These are phyloP conservation scores for Lomographa bimaculata DNA, from an alignment of 2,888 invertebrate species.

Conservation along the genomic window DNA sequence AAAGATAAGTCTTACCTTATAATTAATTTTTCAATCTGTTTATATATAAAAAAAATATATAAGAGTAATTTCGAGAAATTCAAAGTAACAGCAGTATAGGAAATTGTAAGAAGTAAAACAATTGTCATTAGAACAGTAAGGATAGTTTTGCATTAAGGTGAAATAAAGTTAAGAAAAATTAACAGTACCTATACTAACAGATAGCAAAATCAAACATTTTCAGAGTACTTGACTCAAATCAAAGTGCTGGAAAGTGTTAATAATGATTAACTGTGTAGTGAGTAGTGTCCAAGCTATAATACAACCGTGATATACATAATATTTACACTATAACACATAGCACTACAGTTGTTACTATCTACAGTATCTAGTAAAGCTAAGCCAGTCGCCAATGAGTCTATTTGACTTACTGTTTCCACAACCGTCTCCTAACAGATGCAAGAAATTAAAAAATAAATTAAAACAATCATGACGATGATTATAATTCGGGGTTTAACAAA, in stretches of 20 bases:
- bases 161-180: slow-evolving; percentile 14
- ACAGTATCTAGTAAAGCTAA: slow-evolving; percentile 68
- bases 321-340: slow-evolving; percentile 26
- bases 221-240: slow-evolving; percentile 19
- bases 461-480: slow-evolving; percentile 70
- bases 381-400: slow-evolving; percentile 75
- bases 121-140: no score
- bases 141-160: slow-evolving; percentile 9
- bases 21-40: no score
- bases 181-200: slow-evolving; percentile 12
- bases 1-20: slow-evolving; percentile 12
- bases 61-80: slow-evolving; percentile 3
- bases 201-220: slow-evolving; percentile 18
- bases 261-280: slow-evolving; percentile 24
- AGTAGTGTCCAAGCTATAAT: slow-evolving; percentile 24
- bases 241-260: slow-evolving; percentile 32
- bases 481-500: slow-evolving; percentile 51
- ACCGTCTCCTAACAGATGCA: slow-evolving; percentile 83
- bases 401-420: slow-evolving; percentile 83
- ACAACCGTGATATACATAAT: slow-evolving; percentile 22
- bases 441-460: slow-evolving; percentile 77
- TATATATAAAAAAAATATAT: slow-evolving; percentile 1
- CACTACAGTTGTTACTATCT: slow-evolving; percentile 56
- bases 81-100: slow-evolving; percentile 1
- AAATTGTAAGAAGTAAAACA: slow-evolving; percentile 10